Evolutionary conservation across 2,888 invertebrate species (phyloP).

Genomic region (Dynastes grantii): DNA sequence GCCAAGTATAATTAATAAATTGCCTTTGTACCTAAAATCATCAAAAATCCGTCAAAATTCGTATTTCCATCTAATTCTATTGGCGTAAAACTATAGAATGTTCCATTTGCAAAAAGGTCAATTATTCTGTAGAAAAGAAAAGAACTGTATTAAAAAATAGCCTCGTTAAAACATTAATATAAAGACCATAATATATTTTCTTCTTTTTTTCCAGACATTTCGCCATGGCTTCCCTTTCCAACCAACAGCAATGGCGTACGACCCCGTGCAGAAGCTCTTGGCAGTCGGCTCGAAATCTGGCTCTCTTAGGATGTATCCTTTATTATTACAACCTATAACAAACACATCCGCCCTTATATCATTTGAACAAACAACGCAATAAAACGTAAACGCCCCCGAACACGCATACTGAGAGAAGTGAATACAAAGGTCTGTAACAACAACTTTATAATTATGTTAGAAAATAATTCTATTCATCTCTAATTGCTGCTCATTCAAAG

Average conservation of each 20-base stretch:
- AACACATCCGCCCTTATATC: background rate
- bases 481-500: background rate
- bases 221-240: slow-evolving; percentile 99
- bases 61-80: too few species aligned
- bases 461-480: background rate
- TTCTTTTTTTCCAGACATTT: slow-evolving; percentile 84
- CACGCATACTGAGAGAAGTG: background rate
- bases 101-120: too few species aligned
- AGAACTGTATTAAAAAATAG: too few species aligned
- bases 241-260: slow-evolving; percentile 97
- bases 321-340: slow-evolving; percentile 61
- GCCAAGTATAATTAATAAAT: too few species aligned
- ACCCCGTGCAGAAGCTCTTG: slow-evolving; percentile 96
- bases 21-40: too few species aligned
- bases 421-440: background rate
- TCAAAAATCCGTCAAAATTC: too few species aligned
- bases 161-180: background rate
- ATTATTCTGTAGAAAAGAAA: too few species aligned
- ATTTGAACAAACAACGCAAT: background rate
- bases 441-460: slow-evolving; percentile 3
- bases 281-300: slow-evolving; percentile 98
- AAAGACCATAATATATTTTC: background rate
- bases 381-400: background rate
- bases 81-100: too few species aligned
- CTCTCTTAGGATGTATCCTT: slow-evolving; percentile 97